Conservation (phyloP, 2,113 vertebrate genomes). For the Eubucco bourcierii region DNA sequence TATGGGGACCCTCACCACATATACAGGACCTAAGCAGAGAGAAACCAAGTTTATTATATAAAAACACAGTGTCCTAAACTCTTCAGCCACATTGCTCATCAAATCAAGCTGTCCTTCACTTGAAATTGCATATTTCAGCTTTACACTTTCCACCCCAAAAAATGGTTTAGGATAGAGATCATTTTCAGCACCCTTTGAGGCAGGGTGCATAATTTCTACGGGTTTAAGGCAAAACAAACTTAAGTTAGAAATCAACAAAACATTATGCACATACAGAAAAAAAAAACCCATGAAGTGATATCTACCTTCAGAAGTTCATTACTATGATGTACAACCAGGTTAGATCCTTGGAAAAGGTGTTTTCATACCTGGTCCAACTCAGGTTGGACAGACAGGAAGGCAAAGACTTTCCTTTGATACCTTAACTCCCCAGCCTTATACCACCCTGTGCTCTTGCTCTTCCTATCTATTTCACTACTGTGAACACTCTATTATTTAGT, state of each 20-base stretch:
- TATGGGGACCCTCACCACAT: fast-evolving
- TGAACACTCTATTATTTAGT: not conserved
- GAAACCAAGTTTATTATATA: not conserved
- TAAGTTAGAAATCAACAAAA: not conserved
- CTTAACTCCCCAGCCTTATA: not conserved
- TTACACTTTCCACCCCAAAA: not conserved
- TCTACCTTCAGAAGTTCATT: not conserved
- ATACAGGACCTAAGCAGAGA: not conserved
- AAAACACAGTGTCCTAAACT: not conserved
- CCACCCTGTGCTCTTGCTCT: not conserved
- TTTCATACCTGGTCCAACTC: not conserved
- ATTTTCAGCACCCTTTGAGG: not conserved
- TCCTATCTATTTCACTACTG: not conserved
- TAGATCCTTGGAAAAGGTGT: not conserved
- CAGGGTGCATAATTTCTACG: not conserved
- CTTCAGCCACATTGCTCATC: not conserved
- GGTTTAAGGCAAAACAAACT: not conserved
- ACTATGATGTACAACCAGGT: not conserved
- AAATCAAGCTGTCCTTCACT: not conserved
- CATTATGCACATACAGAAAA: not conserved
- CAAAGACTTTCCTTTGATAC: not conserved
- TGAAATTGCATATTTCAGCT: not conserved
- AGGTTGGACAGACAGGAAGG: not conserved
- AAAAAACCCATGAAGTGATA: not conserved
- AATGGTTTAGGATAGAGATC: not conserved